phyloP scores from a whole-genome alignment of 1,140 invertebrate species.

The Drosophila tani region DNA sequence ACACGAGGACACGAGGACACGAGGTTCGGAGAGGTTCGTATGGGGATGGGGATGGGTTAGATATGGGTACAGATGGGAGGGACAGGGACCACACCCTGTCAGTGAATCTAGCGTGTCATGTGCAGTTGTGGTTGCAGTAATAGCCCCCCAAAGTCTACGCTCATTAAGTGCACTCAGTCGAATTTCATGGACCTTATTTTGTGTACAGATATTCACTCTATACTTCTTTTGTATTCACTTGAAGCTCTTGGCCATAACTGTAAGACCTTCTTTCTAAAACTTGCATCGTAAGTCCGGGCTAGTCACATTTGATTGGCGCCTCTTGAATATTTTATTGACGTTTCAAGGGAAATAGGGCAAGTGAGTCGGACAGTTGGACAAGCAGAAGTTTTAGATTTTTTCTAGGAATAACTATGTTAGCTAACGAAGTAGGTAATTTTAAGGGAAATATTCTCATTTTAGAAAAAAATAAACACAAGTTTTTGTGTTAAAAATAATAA shows the following conservation, averaged over 20 bases:
- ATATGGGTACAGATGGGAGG: neutral
- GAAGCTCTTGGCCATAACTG: neutral
- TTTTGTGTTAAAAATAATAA: no score
- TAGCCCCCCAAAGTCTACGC: neutral
- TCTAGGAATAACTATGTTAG: no score
- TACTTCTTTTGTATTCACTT: neutral
- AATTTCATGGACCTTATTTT: no score
- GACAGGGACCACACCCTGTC: slow-evolving; percentile 23
- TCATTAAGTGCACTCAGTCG: neutral
- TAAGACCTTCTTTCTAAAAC: neutral
- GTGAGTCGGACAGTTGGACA: no score
- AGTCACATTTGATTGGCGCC: neutral
- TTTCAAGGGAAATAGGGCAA: neutral
- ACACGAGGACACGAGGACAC: neutral
- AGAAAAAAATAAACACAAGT: no score
- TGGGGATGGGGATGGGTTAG: neutral
- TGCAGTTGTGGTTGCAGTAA: slow-evolving; percentile 5
- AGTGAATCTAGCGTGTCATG: slow-evolving; percentile 26
- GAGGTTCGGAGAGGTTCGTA: slow-evolving; percentile 11
- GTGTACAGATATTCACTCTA: neutral
- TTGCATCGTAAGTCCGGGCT: neutral
- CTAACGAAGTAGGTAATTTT: no score
- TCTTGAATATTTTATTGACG: neutral
- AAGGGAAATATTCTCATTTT: no score
- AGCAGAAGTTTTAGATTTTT: no score